A percentile compares a stretch with the other conserved stretches of the same genome.
Evolutionary conservation across 2,113 vertebrate genomes (phyloP).

Genomic region (Mystacornis crossleyi): DNA sequence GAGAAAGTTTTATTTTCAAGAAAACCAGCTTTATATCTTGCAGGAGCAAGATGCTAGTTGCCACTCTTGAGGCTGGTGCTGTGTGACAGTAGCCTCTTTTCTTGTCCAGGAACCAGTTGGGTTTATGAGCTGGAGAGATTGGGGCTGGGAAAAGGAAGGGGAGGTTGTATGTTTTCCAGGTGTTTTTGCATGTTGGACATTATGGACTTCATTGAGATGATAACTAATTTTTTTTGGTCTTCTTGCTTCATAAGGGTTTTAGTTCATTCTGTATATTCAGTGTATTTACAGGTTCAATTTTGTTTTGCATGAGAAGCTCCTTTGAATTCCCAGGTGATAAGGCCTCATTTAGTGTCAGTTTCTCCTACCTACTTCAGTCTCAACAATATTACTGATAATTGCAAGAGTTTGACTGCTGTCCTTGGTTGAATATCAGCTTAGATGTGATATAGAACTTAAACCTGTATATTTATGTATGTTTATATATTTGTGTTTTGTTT

Average conservation of each 20-base stretch:
- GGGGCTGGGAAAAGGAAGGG: not conserved
- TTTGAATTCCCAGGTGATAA: not conserved
- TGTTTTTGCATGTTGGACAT: not conserved
- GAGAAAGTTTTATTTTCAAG: not conserved
- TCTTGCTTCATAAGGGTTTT: not conserved
- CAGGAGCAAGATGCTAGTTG: not conserved
- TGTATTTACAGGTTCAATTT: not conserved
- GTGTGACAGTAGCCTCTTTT: not conserved
- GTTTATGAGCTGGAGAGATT: not conserved
- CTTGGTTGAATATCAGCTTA: not conserved
- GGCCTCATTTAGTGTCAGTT: not conserved
- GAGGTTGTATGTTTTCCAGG: not conserved
- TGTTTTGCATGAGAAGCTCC: not conserved
- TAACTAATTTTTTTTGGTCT: not conserved
- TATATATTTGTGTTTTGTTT: not conserved
- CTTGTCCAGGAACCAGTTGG: not conserved
- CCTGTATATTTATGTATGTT: not conserved
- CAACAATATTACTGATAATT: not conserved
- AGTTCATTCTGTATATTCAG: not conserved
- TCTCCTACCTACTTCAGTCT: not conserved
- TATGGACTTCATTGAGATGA: not conserved
- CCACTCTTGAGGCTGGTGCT: not conserved
- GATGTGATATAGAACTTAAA: not conserved
- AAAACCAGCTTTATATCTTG: not conserved
- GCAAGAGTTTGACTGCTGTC: not conserved